Conservation (phyloP, 2,797 vertebrate species). For the Pelochelys cantorii region DNA sequence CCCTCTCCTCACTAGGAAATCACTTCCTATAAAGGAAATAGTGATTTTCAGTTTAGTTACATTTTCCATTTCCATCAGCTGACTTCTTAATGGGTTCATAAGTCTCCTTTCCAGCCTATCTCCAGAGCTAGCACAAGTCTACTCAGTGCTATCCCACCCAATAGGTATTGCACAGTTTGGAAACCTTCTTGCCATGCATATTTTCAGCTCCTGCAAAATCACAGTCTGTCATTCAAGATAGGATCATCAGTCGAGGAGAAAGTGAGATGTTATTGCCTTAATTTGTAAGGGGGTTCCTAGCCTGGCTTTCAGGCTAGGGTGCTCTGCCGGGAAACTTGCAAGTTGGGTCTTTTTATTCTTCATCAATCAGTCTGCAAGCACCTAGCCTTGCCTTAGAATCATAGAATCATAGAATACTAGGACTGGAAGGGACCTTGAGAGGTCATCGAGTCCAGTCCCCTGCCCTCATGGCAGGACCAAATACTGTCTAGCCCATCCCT, state of each 20-base stretch:
- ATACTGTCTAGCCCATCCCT: too few species aligned
- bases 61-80: slow-evolving; percentile 14
- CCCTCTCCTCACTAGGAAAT: not conserved
- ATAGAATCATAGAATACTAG: too few species aligned
- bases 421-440: too few species aligned
- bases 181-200: not conserved
- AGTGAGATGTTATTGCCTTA: not conserved
- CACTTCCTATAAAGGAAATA: slow-evolving; percentile 1
- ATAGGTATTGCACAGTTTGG: not conserved
- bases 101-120: not conserved
- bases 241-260: not conserved
- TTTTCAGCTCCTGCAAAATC: not conserved
- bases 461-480: too few species aligned
- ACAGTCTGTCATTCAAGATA: not conserved
- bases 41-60: slow-evolving; percentile 3
- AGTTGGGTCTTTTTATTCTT: not conserved
- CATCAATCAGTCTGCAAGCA: not conserved
- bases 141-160: not conserved
- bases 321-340: not conserved
- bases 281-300: not conserved
- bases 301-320: not conserved
- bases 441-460: too few species aligned
- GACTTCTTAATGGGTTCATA: not conserved
- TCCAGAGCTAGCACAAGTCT: not conserved
- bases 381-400: too few species aligned